A percentile compares a stretch with the other conserved stretches of the same genome.
phyloP scores from a whole-genome alignment of 2,113 vertebrate species.

The Calyptommatus sinebrachiatus region DNA sequence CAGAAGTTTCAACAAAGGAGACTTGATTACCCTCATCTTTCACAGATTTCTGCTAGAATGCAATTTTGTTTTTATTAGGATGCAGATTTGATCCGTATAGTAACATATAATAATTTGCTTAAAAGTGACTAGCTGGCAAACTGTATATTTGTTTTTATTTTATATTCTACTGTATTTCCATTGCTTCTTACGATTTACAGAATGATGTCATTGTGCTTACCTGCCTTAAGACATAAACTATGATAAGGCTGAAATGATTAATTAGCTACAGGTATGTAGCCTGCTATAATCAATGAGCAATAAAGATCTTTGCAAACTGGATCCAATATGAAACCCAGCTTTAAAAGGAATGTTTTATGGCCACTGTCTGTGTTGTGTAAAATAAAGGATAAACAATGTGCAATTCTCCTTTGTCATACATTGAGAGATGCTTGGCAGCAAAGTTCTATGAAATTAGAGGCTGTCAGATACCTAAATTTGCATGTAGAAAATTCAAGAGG shows the following conservation, averaged over 20 bases:
- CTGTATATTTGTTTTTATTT: not conserved
- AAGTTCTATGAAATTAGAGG: slow-evolving; percentile 44
- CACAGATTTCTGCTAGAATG: not conserved
- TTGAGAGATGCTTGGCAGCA: slow-evolving; percentile 45
- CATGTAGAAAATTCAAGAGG: slow-evolving; percentile 39
- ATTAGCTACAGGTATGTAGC: not conserved
- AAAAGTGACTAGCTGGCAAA: not conserved
- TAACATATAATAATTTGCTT: not conserved
- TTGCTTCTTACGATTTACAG: not conserved
- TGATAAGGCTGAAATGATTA: not conserved
- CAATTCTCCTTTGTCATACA: slow-evolving; percentile 36
- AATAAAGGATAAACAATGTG: slow-evolving; percentile 3
- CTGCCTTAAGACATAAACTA: not conserved
- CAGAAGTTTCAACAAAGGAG: not conserved
- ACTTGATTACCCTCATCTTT: not conserved
- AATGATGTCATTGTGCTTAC: too few species aligned
- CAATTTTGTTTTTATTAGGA: not conserved
- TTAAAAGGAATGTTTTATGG: not conserved
- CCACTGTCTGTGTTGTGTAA: not conserved
- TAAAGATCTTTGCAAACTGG: not conserved
- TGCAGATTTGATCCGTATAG: not conserved
- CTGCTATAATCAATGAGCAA: not conserved
- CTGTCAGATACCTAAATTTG: slow-evolving; percentile 46
- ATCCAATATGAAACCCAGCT: not conserved
- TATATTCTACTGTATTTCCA: not conserved